Evolutionary conservation across 23 tunicate species (phyloP).

Genomic region (Styela plicata): DNA sequence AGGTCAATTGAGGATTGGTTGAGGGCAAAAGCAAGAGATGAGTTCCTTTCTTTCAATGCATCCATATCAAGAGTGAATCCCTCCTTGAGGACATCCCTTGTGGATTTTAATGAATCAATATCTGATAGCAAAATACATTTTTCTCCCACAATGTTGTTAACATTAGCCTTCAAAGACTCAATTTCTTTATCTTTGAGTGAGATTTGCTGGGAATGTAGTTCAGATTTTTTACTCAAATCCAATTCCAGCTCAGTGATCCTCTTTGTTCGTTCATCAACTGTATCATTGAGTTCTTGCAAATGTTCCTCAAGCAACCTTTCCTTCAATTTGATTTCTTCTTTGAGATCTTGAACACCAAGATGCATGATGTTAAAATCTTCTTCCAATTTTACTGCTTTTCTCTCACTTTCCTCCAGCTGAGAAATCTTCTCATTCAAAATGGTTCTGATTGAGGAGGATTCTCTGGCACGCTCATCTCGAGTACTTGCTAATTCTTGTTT

Average conservation of each 20-base stretch:
- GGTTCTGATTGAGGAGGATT: neutral
- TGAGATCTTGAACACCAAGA: neutral
- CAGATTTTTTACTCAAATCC: neutral
- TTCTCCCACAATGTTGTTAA: too few relatives aligned
- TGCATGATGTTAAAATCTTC: neutral
- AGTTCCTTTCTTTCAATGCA: neutral
- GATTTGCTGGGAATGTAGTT: neutral
- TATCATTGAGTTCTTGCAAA: neutral
- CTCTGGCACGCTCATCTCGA: neutral
- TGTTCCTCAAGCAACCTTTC: neutral
- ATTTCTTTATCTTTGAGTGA: neutral
- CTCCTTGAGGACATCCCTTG: too few relatives aligned
- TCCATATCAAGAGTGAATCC: neutral
- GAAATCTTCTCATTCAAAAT: neutral
- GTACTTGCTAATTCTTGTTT: neutral
- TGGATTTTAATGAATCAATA: too few relatives aligned
- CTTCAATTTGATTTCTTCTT: neutral
- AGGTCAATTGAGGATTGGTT: neutral
- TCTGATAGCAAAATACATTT: too few relatives aligned
- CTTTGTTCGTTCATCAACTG: neutral
- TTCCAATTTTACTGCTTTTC: neutral
- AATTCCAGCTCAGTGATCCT: neutral
- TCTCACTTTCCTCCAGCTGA: neutral
- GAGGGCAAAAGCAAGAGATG: neutral
- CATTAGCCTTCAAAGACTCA: neutral